phyloP scores from a whole-genome alignment of 1,140 invertebrate species.

The Grapholita molesta region DNA sequence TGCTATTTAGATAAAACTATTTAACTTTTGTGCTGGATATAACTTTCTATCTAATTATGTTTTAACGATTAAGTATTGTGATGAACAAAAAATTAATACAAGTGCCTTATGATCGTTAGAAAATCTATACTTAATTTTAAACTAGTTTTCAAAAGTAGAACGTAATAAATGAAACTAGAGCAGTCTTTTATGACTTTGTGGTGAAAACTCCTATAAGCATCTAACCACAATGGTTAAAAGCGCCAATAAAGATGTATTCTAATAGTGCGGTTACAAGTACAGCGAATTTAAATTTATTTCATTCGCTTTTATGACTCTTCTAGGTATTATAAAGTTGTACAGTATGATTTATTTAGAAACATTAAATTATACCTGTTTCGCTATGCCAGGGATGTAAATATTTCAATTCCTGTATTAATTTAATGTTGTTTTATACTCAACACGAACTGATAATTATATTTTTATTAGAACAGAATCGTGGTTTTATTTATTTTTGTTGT shows the following conservation, averaged over 20 bases:
- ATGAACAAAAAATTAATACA: constrained; percentile 9
- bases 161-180: neutral
- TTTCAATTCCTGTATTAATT: constrained; percentile 41
- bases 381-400: constrained; percentile 40
- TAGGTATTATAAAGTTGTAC: constrained; percentile 36
- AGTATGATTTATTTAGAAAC: constrained; percentile 22
- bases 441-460: constrained; percentile 73
- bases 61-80: constrained; percentile 9
- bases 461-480: constrained; percentile 48
- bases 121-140: neutral
- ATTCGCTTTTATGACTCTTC: neutral
- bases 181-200: neutral
- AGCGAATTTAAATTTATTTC: constrained; percentile 4
- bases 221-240: neutral
- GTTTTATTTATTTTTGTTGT: constrained; percentile 43
- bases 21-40: neutral
- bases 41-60: neutral
- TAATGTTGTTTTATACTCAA: constrained; percentile 74
- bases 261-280: neutral
- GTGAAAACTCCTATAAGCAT: neutral
- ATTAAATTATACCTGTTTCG: constrained; percentile 6
- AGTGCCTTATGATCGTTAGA: constrained; percentile 1
- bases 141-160: neutral
- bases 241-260: neutral
- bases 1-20: neutral